phyloP scores from a whole-genome alignment of 2,797 vertebrate species.

The Neosalanx taihuensis region DNA sequence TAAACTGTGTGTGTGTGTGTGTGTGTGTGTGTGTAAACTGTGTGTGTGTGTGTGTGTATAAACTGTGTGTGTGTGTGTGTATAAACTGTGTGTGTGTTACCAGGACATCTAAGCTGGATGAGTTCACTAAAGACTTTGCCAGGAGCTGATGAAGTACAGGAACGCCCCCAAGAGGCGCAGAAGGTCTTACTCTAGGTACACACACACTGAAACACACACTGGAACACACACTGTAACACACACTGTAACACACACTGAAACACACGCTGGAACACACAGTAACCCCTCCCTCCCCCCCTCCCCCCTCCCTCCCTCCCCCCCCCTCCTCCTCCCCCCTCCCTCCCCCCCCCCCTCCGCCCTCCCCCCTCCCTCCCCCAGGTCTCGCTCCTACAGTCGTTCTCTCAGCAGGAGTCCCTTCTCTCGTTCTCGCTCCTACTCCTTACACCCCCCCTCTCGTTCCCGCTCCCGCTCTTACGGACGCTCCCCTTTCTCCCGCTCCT shows the following conservation, averaged over 20 bases:
- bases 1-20: background rate
- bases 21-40: background rate
- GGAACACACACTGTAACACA: too few relatives aligned
- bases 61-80: slow-evolving; percentile 4
- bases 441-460: slow-evolving; percentile 87
- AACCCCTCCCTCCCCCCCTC: background rate
- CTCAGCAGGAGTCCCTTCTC: slow-evolving; percentile 92
- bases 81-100: slow-evolving; percentile 45
- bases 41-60: too few relatives aligned
- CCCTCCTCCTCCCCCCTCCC: background rate
- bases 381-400: slow-evolving; percentile 93
- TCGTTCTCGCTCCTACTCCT: slow-evolving; percentile 76
- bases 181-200: slow-evolving; percentile 93
- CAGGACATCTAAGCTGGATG: slow-evolving; percentile 97
- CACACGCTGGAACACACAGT: too few relatives aligned
- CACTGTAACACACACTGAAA: too few relatives aligned
- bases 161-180: slow-evolving; percentile 95
- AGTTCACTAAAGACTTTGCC: slow-evolving; percentile 99
- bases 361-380: slow-evolving; percentile 70
- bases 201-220: background rate
- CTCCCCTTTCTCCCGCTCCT: slow-evolving; percentile 85
- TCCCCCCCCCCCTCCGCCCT: background rate
- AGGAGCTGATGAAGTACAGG: slow-evolving; percentile 98
- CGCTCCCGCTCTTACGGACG: slow-evolving; percentile 89
- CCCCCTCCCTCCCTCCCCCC: background rate